These are phyloP conservation scores for Stenopsyche tienmushanensis DNA, from an alignment of 1,140 invertebrate species.

Conservation along the genomic window DNA sequence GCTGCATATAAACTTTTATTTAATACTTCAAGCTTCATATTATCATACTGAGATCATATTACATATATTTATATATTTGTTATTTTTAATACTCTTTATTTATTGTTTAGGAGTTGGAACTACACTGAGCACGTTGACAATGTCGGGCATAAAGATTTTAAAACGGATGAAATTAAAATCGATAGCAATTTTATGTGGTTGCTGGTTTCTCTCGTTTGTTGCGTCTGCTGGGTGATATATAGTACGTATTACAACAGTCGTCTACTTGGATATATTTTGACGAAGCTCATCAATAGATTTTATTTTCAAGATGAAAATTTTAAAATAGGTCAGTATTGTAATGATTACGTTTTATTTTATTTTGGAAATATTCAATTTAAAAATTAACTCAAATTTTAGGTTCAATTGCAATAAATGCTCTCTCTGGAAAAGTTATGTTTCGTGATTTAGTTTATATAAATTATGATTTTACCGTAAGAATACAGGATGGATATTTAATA, in stretches of 20 bases:
- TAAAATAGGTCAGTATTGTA: constrained; percentile 76
- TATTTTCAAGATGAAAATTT: constrained; percentile 83
- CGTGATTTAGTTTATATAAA: constrained; percentile 93
- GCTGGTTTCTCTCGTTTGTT: constrained; percentile 76
- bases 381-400: constrained; percentile 58
- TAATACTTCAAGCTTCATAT: too few species aligned
- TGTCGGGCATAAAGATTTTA: too few species aligned
- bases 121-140: constrained; percentile 55
- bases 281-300: constrained; percentile 86
- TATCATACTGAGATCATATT: too few species aligned
- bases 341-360: constrained; percentile 24
- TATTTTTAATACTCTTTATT: too few species aligned
- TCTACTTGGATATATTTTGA: constrained; percentile 85
- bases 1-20: too few species aligned
- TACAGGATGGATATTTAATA: constrained; percentile 97
- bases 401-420: constrained; percentile 89
- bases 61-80: too few species aligned
- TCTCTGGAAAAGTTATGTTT: constrained; percentile 99
- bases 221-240: constrained; percentile 89
- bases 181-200: constrained; percentile 77
- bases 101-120: too few species aligned
- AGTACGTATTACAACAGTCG: constrained; percentile 95
- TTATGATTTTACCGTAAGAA: constrained; percentile 88
- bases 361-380: constrained; percentile 13
- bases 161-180: constrained; percentile 73